Conservation (phyloP, 2,888 invertebrate genomes). For the Caenorhabditis macrosperma region DNA sequence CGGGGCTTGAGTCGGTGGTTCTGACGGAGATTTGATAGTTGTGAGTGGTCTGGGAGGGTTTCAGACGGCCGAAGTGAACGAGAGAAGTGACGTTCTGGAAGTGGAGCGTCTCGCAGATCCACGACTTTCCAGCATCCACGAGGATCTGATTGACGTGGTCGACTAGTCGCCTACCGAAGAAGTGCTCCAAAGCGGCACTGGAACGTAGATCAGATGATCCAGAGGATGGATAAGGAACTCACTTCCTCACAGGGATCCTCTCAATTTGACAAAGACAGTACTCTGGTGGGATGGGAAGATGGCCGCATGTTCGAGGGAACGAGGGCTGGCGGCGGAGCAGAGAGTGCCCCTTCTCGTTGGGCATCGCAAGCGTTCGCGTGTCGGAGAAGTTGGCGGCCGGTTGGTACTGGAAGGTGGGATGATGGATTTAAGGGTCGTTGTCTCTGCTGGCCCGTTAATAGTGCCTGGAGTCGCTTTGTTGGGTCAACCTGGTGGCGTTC, state of each 20-base stretch:
- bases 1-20: neutral
- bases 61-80: neutral
- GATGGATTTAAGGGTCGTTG: too few relatives aligned
- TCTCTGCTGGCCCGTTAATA: too few relatives aligned
- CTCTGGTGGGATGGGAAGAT: slow-evolving; percentile 7
- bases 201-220: neutral
- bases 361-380: neutral
- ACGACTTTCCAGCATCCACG: neutral
- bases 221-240: neutral
- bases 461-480: too few relatives aligned
- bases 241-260: neutral
- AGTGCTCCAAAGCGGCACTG: neutral
- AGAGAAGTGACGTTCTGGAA: slow-evolving; percentile 9
- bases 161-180: neutral
- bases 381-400: neutral
- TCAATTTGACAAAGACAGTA: slow-evolving; percentile 24
- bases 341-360: slow-evolving; percentile 2
- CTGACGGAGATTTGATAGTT: slow-evolving; percentile 3
- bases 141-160: neutral
- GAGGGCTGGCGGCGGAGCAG: neutral
- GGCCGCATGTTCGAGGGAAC: slow-evolving; percentile 2
- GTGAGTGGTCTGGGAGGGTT: neutral
- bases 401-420: slow-evolving; percentile 11
- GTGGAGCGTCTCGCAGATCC: neutral
- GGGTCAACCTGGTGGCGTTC: too few relatives aligned